phyloP scores from a whole-genome alignment of 2,888 invertebrate species.

The Philhelius pedissequus region DNA sequence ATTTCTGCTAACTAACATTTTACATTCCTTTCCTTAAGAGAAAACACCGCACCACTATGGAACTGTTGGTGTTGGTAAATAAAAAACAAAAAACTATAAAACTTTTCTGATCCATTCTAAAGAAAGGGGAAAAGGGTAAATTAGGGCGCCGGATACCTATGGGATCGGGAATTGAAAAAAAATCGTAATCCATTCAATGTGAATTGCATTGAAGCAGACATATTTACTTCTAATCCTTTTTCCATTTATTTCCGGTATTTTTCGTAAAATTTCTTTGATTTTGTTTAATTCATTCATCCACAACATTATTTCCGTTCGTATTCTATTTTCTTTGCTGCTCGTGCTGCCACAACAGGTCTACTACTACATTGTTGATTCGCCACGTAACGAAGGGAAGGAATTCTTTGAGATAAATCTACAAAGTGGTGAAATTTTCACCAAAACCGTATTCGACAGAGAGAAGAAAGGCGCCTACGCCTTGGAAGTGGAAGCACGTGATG shows the following conservation, averaged over 20 bases:
- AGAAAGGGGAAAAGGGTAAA: too few relatives aligned
- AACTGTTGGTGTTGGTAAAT: not conserved
- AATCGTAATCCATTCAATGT: constrained; percentile 19
- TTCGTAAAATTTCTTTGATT: not conserved
- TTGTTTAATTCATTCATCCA: not conserved
- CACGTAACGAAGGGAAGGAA: constrained; percentile 95
- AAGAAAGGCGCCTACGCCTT: constrained; percentile 98
- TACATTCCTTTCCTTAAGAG: constrained; percentile 22
- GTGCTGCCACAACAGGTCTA: constrained; percentile 87
- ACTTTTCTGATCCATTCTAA: constrained; percentile 7
- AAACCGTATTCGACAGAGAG: constrained; percentile 97
- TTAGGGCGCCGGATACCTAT: not conserved
- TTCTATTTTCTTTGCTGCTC: not conserved
- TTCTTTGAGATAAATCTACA: constrained; percentile 97
- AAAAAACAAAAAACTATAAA: not conserved
- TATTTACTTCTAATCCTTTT: constrained; percentile 47
- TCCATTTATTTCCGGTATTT: not conserved
- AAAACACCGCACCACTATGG: not conserved
- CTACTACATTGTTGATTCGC: constrained; percentile 95
- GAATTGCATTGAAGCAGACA: constrained; percentile 24
- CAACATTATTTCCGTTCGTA: not conserved
- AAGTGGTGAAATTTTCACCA: constrained; percentile 97
- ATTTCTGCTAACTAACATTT: constrained; percentile 46
- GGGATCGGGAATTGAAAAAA: not conserved
- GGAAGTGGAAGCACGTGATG: constrained; percentile 97